Conservation (phyloP, 2,113 vertebrate species). For the zebrafish (Danio rerio) region DNA sequence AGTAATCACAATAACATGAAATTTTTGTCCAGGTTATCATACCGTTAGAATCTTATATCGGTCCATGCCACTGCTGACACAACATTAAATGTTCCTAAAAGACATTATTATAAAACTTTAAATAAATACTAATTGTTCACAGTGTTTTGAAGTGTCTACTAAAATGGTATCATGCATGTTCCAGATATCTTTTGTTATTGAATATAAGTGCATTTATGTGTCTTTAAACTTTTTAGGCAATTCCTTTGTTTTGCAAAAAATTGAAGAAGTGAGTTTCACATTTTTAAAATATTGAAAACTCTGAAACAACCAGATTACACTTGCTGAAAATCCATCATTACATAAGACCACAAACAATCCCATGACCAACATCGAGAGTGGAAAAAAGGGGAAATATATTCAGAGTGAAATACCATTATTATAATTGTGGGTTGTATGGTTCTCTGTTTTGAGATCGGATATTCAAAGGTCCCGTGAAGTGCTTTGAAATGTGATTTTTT, state of each 20-base stretch:
- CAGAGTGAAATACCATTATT: neutral
- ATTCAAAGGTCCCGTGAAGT: neutral
- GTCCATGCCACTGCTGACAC: no score
- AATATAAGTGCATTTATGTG: no score
- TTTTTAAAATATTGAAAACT: slow-evolving; percentile 26
- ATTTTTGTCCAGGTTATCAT: no score
- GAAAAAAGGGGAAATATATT: slow-evolving; percentile 51
- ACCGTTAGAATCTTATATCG: no score
- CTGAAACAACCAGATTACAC: neutral
- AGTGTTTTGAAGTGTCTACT: no score
- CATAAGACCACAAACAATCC: slow-evolving; percentile 6
- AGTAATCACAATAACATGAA: no score
- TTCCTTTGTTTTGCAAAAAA: neutral
- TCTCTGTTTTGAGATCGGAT: neutral
- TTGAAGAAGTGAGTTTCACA: neutral
- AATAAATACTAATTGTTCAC: no score
- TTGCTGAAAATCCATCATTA: neutral
- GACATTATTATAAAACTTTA: no score
- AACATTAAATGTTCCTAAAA: no score
- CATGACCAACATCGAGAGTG: slow-evolving; percentile 30
- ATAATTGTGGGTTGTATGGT: slow-evolving; percentile 3
- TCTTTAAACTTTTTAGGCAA: neutral
- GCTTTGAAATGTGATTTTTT: no score
- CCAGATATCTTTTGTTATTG: no score
- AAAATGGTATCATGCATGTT: no score